Base-by-base conservation (phyloP, 1,140 invertebrate species). In the Manduca sexta region DNA sequence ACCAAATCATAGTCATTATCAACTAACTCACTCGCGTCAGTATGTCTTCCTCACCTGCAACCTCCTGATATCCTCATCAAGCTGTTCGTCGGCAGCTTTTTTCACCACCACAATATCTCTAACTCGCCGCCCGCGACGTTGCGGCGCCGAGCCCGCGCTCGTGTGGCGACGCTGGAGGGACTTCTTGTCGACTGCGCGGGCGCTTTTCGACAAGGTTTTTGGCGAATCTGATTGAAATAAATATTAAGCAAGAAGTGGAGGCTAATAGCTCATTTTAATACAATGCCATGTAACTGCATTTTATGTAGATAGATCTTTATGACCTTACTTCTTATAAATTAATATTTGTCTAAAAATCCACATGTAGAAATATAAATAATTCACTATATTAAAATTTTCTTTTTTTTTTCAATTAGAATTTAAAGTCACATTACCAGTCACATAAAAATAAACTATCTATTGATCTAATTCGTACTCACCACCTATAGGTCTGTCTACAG, bases 401-500 rank as follows among this genome's bases (percentile, higher is more conserved):
- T n/a, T n/a, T n/a, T n/a, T n/a, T n/a, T n/a, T n/a, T n/a, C n/a
- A n/a, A n/a, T 37, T 37, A 10, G 34, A 37, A 37, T 1, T 4
- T 11, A 30, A 30, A 5, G 11, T 11, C 11, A 30, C 5, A 11
- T 0, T 7, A 11, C 29, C 29, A 30, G 6, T 1, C 6, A 30
- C 29, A 30, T 30, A 11, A 0, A 30, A 30, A 7, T 30, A 11
- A 30, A 5, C 29, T 30, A 7, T 7, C 29, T 30, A 0, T 7
- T 30, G 6, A 30, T 5, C 29, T 30, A 11, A 30, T 30, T 30
- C 5, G 15, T 42, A 30, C 52, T 68, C 74, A 92, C 91, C 91
- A 60, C 94, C 95, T 55, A 97, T 97, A 10, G 96, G 95, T 55
- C 94, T 88, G 74, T 97, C 97, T 1, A 96, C 94, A 0, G 95